Percentiles rank a stretch among this genome's conserved stretches.
Conservation (phyloP, 2,888 invertebrate genomes). For the Apamea monoglypha region DNA sequence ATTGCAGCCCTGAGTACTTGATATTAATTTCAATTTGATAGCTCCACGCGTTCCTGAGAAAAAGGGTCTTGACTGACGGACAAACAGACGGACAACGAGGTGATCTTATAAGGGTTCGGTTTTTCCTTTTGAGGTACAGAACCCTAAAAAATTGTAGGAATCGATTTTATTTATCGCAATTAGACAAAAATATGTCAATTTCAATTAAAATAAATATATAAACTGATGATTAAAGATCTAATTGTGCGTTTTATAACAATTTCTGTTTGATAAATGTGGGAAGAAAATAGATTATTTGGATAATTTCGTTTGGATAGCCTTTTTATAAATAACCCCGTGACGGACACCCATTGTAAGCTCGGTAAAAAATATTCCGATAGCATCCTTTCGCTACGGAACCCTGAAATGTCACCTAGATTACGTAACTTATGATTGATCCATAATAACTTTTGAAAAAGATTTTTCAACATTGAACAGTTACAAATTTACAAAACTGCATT, state of each 20-base stretch:
- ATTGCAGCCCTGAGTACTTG: no score
- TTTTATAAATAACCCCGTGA: neutral
- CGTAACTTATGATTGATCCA: conserved; percentile 20
- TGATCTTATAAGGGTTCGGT: no score
- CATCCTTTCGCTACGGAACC: neutral
- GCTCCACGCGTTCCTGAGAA: no score
- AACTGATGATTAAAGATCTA: neutral
- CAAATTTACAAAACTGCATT: conserved; percentile 37
- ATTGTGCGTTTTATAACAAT: conserved; percentile 21
- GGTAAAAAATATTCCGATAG: neutral
- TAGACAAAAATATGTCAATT: no score
- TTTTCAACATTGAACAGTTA: conserved; percentile 40
- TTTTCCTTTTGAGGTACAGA: no score
- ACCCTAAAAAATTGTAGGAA: no score
- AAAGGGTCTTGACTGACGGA: no score
- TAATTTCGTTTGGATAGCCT: neutral
- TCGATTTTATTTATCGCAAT: neutral
- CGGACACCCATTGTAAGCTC: neutral
- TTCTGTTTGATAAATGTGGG: neutral
- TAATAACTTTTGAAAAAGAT: conserved; percentile 20
- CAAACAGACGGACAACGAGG: no score
- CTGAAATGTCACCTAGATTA: neutral
- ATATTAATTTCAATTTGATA: no score
- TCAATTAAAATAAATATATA: neutral
- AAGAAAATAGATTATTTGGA: neutral